phyloP scores from a whole-genome alignment of 2,888 invertebrate genomes.

The Noctua comes region DNA sequence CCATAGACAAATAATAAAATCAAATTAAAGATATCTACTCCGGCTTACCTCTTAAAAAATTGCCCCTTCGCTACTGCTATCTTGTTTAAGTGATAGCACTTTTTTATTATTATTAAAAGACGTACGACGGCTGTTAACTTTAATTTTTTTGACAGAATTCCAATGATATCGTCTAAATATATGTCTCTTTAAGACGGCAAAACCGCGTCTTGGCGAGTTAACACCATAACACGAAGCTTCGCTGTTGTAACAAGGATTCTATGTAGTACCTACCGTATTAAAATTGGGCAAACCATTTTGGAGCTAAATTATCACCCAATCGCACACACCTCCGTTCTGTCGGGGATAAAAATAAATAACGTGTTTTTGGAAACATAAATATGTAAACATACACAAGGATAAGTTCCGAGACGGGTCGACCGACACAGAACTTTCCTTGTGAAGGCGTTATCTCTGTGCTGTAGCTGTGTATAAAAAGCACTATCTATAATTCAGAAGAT shows the following conservation, averaged over 20 bases:
- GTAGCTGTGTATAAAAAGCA: not conserved
- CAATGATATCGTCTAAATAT: not conserved
- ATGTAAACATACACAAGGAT: not conserved
- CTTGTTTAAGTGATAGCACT: too few relatives aligned
- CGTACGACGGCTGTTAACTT: not conserved
- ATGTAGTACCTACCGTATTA: not conserved
- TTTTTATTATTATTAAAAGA: too few relatives aligned
- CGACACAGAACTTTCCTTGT: not conserved
- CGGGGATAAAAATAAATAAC: not conserved
- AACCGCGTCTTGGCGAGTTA: not conserved
- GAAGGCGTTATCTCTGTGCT: too few relatives aligned
- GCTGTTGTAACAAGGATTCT: not conserved
- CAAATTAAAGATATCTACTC: too few relatives aligned
- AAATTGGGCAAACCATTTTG: not conserved
- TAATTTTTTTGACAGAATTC: not conserved
- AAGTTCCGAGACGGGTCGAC: not conserved
- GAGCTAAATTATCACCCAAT: not conserved
- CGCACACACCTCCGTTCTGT: not conserved
- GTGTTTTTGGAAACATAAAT: not conserved
- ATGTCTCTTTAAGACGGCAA: too few relatives aligned
- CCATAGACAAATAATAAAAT: too few relatives aligned
- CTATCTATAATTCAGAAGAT: not conserved
- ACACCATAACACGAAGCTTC: not conserved
- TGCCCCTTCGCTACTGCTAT: too few relatives aligned
- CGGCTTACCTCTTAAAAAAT: too few relatives aligned